These are phyloP conservation scores for Thera obeliscata DNA, from an alignment of 2,888 invertebrate species.

Conservation along the genomic window DNA sequence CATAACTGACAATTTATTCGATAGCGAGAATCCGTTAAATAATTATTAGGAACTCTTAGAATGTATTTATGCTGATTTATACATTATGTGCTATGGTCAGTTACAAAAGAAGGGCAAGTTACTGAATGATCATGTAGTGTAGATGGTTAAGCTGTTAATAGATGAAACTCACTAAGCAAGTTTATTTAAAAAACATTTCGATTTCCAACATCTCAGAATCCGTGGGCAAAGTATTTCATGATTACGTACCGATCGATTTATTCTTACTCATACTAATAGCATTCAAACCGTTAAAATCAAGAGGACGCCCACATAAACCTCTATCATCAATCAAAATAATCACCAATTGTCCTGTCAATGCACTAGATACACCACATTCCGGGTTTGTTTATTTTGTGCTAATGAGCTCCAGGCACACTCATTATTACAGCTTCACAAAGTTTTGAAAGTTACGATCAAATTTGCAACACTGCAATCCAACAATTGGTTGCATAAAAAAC, in stretches of 20 bases:
- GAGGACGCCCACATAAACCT: conserved; percentile 52
- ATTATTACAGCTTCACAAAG: not conserved
- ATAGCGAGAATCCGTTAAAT: no score
- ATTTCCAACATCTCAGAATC: conserved; percentile 16
- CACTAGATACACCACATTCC: conserved; percentile 38
- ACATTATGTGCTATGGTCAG: no score
- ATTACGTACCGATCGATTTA: conserved; percentile 17
- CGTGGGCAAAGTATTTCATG: conserved; percentile 25
- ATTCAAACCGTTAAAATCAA: conserved; percentile 49
- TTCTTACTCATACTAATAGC: conserved; percentile 37
- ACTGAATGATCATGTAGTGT: no score
- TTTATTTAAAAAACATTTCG: not conserved
- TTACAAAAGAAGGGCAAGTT: no score
- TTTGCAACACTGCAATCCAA: conserved; percentile 2
- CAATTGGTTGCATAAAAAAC: conserved; percentile 5
- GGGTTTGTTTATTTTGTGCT: conserved; percentile 17
- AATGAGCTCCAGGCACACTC: not conserved
- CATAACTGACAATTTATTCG: no score
- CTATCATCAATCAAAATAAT: conserved; percentile 72
- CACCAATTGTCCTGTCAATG: conserved; percentile 67
- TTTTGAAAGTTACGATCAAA: not conserved
- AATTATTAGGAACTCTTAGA: no score
- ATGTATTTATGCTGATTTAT: no score
- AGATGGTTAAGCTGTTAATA: no score
- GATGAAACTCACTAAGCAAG: no score